Evolutionary conservation across 1,140 invertebrate genomes (phyloP), one percentile per base, ranked within the genome.

Genomic region (Drosophila elegans): DNA sequence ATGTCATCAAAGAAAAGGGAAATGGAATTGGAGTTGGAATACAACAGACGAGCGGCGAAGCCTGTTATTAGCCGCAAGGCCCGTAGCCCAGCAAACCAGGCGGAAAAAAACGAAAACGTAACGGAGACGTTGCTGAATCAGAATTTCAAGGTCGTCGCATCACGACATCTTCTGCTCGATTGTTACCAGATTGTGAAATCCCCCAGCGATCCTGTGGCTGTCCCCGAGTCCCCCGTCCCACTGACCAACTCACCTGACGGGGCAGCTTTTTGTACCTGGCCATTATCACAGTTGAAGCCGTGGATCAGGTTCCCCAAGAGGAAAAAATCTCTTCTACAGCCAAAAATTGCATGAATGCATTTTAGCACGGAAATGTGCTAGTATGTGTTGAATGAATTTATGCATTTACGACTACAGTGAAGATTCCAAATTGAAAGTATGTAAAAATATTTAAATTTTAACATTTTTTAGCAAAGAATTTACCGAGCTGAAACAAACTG

Each of bases 1-100:
- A 84, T 84, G 78, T 85, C 81, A 85, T 85, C 66, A 55, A 69
- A 74, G 69, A 64, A 81, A 71, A 51, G 49, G 71, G 68, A 72
- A 72, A 71, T 57, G 66, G 55, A 41, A 32, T 27, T 51, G 61
- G 12, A 38, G 16, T 27, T 51, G 61, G 29, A 42, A 34, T 34
- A 51, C 48, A 34, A 41, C 16, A 16, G 36, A 34, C 34, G 42
- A 46, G 41, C 41, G 27, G 63, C 45, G 67, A 71, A 71, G 64
- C 64, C 59, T 67, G 39, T 49, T 61, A 74, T 79, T 80, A 67
- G 49, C 64, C 67, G 51, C 67, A 71, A 41, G 42, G 51, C 39
- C 41, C 25, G 32, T 39, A 42, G 60, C 48, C 69, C 63, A 54
- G 74, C 67, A 74, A 74, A 52, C 66, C 52, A 61, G 41, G 59